phyloP scores from a whole-genome alignment of 2,888 invertebrate species.

The Subacronicta megacephala region DNA sequence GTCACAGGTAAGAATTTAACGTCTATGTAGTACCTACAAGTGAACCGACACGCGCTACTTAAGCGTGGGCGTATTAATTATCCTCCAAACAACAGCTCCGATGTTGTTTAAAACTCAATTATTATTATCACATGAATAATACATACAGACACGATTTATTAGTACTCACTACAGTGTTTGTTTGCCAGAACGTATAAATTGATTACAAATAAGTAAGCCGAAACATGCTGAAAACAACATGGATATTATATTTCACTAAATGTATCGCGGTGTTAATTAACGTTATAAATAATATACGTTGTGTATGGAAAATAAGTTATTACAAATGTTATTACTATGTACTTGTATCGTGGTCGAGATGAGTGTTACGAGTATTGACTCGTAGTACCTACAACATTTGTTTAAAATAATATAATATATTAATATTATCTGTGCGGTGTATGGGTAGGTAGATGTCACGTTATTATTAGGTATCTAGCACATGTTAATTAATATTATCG shows the following conservation, averaged over 20 bases:
- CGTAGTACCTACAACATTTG: too few species aligned
- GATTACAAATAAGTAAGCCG: slow-evolving; percentile 34
- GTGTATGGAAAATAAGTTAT: slow-evolving; percentile 29
- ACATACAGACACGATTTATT: slow-evolving; percentile 6
- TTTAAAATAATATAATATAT: too few species aligned
- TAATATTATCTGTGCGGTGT: too few species aligned
- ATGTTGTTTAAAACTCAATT: slow-evolving; percentile 34
- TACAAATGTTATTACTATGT: slow-evolving; percentile 15
- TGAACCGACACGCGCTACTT: slow-evolving; percentile 12
- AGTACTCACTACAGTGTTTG: slow-evolving; percentile 6
- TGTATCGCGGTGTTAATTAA: slow-evolving; percentile 40
- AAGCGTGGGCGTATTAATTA: slow-evolving; percentile 20
- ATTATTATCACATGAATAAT: slow-evolving; percentile 38
- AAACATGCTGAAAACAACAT: slow-evolving; percentile 26
- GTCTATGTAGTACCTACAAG: too few species aligned
- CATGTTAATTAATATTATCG: background rate
- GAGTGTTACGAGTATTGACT: slow-evolving; percentile 41
- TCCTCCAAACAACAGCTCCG: slow-evolving; percentile 21
- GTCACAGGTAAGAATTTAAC: slow-evolving; percentile 11
- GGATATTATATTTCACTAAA: slow-evolving; percentile 32
- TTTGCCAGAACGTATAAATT: slow-evolving; percentile 29
- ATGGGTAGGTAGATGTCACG: background rate
- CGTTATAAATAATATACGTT: slow-evolving; percentile 30
- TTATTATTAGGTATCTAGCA: background rate
- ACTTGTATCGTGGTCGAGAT: slow-evolving; percentile 8